Percentiles rank a stretch among this genome's conserved stretches.
These are phyloP conservation scores for Colletes collaris DNA, from an alignment of 2,888 invertebrate genomes.

Conservation along the genomic window DNA sequence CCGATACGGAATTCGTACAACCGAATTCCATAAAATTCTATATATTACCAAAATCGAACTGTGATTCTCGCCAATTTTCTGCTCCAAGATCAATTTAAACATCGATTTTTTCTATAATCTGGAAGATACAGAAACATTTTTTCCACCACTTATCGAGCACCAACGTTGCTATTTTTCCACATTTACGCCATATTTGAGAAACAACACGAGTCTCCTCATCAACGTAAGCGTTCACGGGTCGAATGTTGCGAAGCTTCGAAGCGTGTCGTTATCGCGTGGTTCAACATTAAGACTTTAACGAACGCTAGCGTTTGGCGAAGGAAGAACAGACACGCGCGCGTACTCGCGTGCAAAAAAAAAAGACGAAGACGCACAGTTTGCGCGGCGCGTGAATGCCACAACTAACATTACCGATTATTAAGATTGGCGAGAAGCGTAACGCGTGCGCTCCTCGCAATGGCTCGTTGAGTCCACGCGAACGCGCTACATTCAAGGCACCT, in stretches of 20 bases:
- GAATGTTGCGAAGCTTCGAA: background rate
- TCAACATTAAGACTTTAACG: background rate
- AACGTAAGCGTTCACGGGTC: background rate
- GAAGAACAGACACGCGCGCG: constrained; percentile 11
- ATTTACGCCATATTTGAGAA: too few species aligned
- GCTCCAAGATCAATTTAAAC: too few species aligned
- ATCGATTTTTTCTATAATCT: too few species aligned
- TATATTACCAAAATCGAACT: too few species aligned
- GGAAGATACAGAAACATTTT: background rate
- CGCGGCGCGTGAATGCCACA: constrained; percentile 41
- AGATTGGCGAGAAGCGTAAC: constrained; percentile 54
- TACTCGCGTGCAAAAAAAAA: background rate
- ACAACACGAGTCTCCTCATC: too few species aligned
- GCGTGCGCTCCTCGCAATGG: constrained; percentile 73
- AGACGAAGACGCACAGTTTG: constrained; percentile 44
- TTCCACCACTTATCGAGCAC: background rate
- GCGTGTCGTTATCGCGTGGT: background rate
- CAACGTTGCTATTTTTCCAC: too few species aligned
- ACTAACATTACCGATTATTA: constrained; percentile 55
- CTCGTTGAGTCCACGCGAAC: constrained; percentile 77
- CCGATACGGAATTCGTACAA: background rate
- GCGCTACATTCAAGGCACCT: constrained; percentile 73
- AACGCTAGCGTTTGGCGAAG: background rate
- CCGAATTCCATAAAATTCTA: too few species aligned
- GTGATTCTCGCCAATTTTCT: too few species aligned